Evolutionary conservation across 2,888 invertebrate species (phyloP), one percentile per base, ranked within the genome.

Genomic region (Dynastes hyllus): DNA sequence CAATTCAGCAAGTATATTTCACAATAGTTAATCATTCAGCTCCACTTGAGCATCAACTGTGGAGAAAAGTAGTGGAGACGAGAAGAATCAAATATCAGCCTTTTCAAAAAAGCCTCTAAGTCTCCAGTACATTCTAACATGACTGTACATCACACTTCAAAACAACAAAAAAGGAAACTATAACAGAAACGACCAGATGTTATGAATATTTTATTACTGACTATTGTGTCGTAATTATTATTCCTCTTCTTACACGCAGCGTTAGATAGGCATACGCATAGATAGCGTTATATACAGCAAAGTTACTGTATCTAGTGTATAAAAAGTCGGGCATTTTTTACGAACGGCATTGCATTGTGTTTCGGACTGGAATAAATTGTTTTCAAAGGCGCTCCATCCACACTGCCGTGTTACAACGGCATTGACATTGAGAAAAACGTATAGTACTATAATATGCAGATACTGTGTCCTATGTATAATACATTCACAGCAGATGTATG

Each of bases 341-440:
- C 16, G 55, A 77, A 63, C 66, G 67, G 55, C 77, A 77, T 67
- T 77, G 66, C 77, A 77, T 77, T 77, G 77, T 77, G 55, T 66
- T 66, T 50, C 27, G 27, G 53, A 77, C 53, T 16, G 29, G 53
- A 77, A 67, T 77, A 77, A 77, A 77, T 77, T 55, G 51, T 55
- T 77, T 73, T 58, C 22, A 40, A 73, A 53, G 61, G 45, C 58
- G 2, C 37, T 73, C 32, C 70, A 9, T 50, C 29, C 51, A 16
- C 51, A 16, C 51, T 70, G 32, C 66, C n/a, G 16, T 16, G 16
- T 53, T 53, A 40, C 51, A 13, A 67, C 67, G 77, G 77, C 77
- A 77, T 77, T 77, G 77, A 77, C 77, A 77, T 55, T 77, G 77
- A 77, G 51, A 65, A 32, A 76, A 53, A 70, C 73, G 53, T 71